A percentile compares a stretch with the other conserved stretches of the same genome.
Conservation (phyloP, 2,797 vertebrate genomes). For the Etheostoma nigrum region DNA sequence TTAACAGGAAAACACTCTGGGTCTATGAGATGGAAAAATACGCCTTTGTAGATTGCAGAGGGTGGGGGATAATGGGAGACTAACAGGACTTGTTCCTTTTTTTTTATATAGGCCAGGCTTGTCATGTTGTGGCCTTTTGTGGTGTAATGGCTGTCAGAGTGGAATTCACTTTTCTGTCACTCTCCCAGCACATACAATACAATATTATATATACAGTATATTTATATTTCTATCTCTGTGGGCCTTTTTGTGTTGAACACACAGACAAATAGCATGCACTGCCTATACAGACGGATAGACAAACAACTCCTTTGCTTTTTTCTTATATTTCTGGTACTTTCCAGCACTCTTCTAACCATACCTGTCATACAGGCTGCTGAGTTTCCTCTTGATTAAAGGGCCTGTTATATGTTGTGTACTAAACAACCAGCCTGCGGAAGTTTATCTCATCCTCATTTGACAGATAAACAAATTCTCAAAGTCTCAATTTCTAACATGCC, state of each 20-base stretch:
- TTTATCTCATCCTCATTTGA: not conserved
- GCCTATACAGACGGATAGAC: constrained; percentile 8
- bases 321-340: constrained; percentile 69
- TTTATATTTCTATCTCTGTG: too few relatives aligned
- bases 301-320: constrained; percentile 10
- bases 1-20: constrained; percentile 58
- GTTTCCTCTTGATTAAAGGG: constrained; percentile 14
- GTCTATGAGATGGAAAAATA: constrained; percentile 61
- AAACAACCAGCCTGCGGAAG: not conserved
- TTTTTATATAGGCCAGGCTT: constrained; percentile 20
- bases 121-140: constrained; percentile 56
- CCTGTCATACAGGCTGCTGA: not conserved
- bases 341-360: constrained; percentile 29
- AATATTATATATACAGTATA: not conserved
- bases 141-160: constrained; percentile 39
- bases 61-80: constrained; percentile 47
- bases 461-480: not conserved
- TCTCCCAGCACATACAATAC: constrained; percentile 33
- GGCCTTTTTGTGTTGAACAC: not conserved
- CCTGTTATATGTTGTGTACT: not conserved
- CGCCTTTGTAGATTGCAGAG: constrained; percentile 37
- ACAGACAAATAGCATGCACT: not conserved
- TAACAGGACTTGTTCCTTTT: constrained; percentile 46
- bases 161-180: constrained; percentile 54
- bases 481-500: not conserved